Evolutionary conservation across 2,888 invertebrate species (phyloP).

Genomic region (Heliconius erato): DNA sequence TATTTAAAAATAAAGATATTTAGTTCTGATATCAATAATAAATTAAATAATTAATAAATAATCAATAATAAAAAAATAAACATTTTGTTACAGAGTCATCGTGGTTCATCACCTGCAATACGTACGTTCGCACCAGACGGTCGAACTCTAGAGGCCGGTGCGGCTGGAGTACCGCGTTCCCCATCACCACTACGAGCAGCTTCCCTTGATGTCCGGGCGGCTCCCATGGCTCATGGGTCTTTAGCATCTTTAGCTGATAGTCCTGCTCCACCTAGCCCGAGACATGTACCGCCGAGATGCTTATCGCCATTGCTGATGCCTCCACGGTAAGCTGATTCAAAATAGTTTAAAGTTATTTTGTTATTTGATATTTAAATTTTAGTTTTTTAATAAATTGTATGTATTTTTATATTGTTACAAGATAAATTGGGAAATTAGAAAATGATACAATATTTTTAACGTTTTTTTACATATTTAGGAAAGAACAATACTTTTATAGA

Average conservation of each 20-base stretch:
- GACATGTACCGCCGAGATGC: conserved; percentile 85
- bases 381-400: too few relatives aligned
- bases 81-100: conserved; percentile 86
- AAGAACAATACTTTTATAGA: too few relatives aligned
- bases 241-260: conserved; percentile 87
- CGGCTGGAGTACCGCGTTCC: conserved; percentile 88
- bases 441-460: too few relatives aligned
- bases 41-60: too few relatives aligned
- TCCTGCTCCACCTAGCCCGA: conserved; percentile 78
- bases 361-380: neutral
- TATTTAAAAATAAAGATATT: neutral
- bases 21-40: neutral
- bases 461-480: too few relatives aligned
- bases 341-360: neutral
- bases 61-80: too few relatives aligned
- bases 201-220: conserved; percentile 91
- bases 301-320: conserved; percentile 92
- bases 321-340: conserved; percentile 78
- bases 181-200: conserved; percentile 92
- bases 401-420: too few relatives aligned
- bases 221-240: conserved; percentile 90
- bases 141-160: conserved; percentile 84
- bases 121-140: conserved; percentile 94
- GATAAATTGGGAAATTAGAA: too few relatives aligned
- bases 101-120: conserved; percentile 94